Evolutionary conservation across 2,113 vertebrate genomes (phyloP).

Genomic region (Phrynosoma platyrhinos): DNA sequence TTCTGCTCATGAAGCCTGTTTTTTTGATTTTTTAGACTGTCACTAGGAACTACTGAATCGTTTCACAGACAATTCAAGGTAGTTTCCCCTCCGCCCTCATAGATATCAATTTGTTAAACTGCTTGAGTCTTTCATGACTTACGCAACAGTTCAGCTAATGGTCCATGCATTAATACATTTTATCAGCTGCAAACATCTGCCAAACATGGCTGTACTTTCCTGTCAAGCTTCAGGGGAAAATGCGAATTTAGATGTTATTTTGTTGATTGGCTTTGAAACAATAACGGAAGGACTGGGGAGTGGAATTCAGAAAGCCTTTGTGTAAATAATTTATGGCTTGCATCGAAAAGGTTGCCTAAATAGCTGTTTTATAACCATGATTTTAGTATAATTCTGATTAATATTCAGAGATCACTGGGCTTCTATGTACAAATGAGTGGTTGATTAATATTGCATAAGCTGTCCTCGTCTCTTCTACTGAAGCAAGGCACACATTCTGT

Average conservation of each 20-base stretch:
- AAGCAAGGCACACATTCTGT: slow-evolving; percentile 47
- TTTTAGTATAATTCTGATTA: slow-evolving; percentile 63
- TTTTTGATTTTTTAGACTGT: slow-evolving; percentile 50
- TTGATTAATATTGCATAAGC: slow-evolving; percentile 61
- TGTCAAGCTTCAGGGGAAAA: slow-evolving; percentile 41
- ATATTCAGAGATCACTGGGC: slow-evolving; percentile 55
- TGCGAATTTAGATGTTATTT: slow-evolving; percentile 53
- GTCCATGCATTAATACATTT: slow-evolving; percentile 56
- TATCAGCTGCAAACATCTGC: slow-evolving; percentile 63
- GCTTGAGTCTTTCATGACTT: slow-evolving; percentile 56
- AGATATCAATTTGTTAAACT: slow-evolving; percentile 70
- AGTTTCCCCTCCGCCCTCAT: slow-evolving; percentile 14
- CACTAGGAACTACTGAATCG: slow-evolving; percentile 45
- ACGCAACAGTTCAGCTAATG: slow-evolving; percentile 66
- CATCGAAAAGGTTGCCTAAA: slow-evolving; percentile 30
- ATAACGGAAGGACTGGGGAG: slow-evolving; percentile 53
- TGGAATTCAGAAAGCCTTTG: slow-evolving; percentile 31
- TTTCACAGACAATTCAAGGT: slow-evolving; percentile 29
- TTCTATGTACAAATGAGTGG: slow-evolving; percentile 50
- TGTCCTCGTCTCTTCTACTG: slow-evolving; percentile 45
- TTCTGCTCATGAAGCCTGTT: slow-evolving; percentile 23
- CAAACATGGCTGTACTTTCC: slow-evolving; percentile 54
- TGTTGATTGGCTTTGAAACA: slow-evolving; percentile 54
- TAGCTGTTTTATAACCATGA: slow-evolving; percentile 35
- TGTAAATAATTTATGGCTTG: slow-evolving; percentile 56